phyloP scores from a whole-genome alignment of 1,140 invertebrate genomes.

The Papilio polyxenes region DNA sequence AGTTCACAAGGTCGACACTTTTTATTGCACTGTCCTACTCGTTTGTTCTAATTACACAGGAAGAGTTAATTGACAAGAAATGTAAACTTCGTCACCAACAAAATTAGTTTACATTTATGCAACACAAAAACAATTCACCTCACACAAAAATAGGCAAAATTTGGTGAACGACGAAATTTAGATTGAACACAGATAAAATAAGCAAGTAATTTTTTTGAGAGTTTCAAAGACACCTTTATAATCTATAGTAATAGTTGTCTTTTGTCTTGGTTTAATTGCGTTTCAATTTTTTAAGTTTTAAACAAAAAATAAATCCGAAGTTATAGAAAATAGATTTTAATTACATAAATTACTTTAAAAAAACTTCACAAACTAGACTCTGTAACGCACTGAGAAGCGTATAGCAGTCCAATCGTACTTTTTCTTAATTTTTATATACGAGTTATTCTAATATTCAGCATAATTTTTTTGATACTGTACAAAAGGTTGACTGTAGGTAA shows the following conservation, averaged over 20 bases:
- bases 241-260: not conserved
- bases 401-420: too few relatives aligned
- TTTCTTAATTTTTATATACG: too few relatives aligned
- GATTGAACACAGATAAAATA: slow-evolving; percentile 19
- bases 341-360: not conserved
- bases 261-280: not conserved
- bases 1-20: slow-evolving; percentile 63
- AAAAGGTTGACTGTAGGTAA: too few relatives aligned
- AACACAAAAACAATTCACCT: slow-evolving; percentile 63
- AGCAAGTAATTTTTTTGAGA: not conserved
- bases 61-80: slow-evolving; percentile 32
- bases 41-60: slow-evolving; percentile 33
- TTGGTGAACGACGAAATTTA: slow-evolving; percentile 36
- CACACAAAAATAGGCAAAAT: slow-evolving; percentile 50
- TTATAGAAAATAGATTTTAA: too few relatives aligned
- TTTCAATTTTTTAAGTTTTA: not conserved
- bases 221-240: slow-evolving; percentile 2
- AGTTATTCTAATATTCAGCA: too few relatives aligned
- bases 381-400: too few relatives aligned
- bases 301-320: not conserved
- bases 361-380: too few relatives aligned
- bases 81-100: slow-evolving; percentile 15
- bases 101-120: slow-evolving; percentile 40
- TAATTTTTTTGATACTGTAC: too few relatives aligned
- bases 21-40: slow-evolving; percentile 34